Base-by-base conservation (phyloP, 2,888 invertebrate species). In the Crematogaster levior region DNA sequence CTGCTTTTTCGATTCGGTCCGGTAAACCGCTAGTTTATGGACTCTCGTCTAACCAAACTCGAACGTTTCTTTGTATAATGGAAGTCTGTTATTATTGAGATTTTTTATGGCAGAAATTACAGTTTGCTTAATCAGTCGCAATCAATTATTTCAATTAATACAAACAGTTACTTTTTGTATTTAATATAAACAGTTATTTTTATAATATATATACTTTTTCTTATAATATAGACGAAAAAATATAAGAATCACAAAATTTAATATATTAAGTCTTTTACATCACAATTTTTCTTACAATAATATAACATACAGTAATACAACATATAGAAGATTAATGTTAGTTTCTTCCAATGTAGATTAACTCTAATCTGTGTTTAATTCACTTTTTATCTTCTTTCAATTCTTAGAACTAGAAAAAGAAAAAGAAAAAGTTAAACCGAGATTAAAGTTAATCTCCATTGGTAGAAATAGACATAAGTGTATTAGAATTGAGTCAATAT, bases 1-100 rank as follows among this genome's bases (percentile, higher is more conserved):
- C 66, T 66, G 80, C 72, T 72, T 83, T 82, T 83, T 80, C 80
- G 53, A 51, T 46, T 63, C 43, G 72, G 21, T 46, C 40, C 60
- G 46, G 34, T 83, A 82, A 75, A 82, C 60, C 68, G 27, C 40
- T 30, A 53, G 60, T 51, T 80, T 77, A 77, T 56, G 56, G 56
- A 68, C 48, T 73, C 34, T 43, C 24, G 27, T 80, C 48, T 70
- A 53, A 70, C 51, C 27, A 10, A 48, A 12, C 34, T 56, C 53
- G 40, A 77, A 43, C 7, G 43, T 3, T 37, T 37, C 3, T 12
- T 56, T 21, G 56, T 56, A 21, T 51, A 51, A 51, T 21, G 58
- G 24, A 37, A 79, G 18, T 43, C 43, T 9, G 34, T 2, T 24
- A 15, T 34, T 30, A 34, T 66, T 3, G 21, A 56, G 18, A 56